Conservation (phyloP, 2,113 vertebrate species). For the Orycteropus afer region DNA sequence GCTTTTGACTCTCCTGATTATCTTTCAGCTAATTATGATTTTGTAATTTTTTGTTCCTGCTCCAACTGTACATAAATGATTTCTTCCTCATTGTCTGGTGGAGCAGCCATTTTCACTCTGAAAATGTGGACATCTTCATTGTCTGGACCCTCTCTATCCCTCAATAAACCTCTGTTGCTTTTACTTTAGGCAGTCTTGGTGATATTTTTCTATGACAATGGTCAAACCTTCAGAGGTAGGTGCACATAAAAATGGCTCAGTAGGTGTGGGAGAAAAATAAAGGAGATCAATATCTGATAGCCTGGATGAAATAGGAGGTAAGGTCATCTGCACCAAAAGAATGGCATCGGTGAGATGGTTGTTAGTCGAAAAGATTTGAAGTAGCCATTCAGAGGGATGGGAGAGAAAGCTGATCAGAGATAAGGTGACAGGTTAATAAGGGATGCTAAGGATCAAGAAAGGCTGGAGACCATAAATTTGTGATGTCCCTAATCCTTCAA, state of each 20-base stretch:
- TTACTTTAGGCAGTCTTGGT: too few relatives aligned
- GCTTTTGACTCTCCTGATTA: too few relatives aligned
- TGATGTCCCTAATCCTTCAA: background rate
- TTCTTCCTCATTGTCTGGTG: too few relatives aligned
- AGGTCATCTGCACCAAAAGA: background rate
- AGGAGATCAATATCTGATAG: background rate
- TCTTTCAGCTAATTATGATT: too few relatives aligned
- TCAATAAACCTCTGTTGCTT: too few relatives aligned
- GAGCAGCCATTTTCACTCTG: too few relatives aligned
- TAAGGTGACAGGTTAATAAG: background rate
- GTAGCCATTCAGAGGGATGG: background rate
- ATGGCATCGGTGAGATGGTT: background rate
- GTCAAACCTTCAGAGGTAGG: conserved; percentile 9
- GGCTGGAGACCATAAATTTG: background rate
- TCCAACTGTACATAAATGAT: too few relatives aligned
- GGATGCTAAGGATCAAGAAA: background rate
- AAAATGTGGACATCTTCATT: too few relatives aligned
- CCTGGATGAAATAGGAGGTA: background rate
- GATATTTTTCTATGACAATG: too few relatives aligned
- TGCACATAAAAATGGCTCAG: conserved; percentile 23
- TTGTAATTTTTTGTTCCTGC: too few relatives aligned
- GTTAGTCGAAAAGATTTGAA: background rate
- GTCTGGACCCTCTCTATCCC: too few relatives aligned
- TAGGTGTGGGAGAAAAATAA: background rate
- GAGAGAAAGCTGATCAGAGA: background rate